These are phyloP conservation scores for Apogon talboti DNA, from an alignment of 2,797 vertebrate genomes.

Conservation along the genomic window DNA sequence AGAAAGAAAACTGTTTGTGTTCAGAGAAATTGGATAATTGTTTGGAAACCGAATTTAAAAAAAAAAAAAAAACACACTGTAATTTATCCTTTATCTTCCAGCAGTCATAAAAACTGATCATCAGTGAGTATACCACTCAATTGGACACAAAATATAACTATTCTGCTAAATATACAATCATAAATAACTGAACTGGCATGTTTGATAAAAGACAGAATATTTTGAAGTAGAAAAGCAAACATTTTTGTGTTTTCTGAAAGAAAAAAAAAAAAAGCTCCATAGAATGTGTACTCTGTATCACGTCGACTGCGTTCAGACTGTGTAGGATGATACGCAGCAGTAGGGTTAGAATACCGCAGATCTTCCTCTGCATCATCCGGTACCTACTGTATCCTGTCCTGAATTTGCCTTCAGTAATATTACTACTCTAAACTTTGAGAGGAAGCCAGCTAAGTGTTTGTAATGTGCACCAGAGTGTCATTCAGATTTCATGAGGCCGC, in stretches of 20 bases:
- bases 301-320: slow-evolving; percentile 2
- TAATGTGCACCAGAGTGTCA: slow-evolving; percentile 24
- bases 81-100: not conserved
- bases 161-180: not conserved
- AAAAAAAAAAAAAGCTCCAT: not conserved
- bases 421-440: slow-evolving; percentile 13
- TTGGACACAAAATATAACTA: not conserved
- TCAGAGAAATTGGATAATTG: no score
- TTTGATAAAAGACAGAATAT: not conserved
- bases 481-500: slow-evolving; percentile 27
- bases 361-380: slow-evolving; percentile 4
- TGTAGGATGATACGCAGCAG: slow-evolving; percentile 30
- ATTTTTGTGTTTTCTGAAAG: not conserved
- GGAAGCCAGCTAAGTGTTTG: slow-evolving; percentile 10
- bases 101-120: not conserved
- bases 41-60: no score
- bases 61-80: no score
- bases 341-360: slow-evolving; percentile 13
- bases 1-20: no score
- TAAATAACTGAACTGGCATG: not conserved
- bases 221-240: not conserved
- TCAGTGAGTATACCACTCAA: not conserved
- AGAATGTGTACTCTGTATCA: not conserved
- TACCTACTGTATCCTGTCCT: slow-evolving; percentile 36
- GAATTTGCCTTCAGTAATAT: slow-evolving; percentile 12